A percentile compares a stretch with the other conserved stretches of the same genome.
Evolutionary conservation across 2,797 vertebrate species (phyloP).

Genomic region (Fratercula arctica): DNA sequence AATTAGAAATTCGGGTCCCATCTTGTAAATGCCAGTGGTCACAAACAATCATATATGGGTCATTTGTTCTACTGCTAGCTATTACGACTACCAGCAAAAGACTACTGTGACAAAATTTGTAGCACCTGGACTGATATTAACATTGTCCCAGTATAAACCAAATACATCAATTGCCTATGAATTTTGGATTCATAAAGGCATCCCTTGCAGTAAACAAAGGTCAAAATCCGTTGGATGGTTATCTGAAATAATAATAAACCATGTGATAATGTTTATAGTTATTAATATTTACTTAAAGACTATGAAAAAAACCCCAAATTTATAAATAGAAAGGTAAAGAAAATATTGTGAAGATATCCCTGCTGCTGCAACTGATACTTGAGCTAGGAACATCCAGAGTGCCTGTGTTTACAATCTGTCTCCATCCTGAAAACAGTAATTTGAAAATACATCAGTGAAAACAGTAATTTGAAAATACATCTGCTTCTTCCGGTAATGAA

Average conservation of each 20-base stretch:
- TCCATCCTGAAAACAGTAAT: neutral
- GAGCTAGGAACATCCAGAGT: neutral
- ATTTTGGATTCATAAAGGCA: neutral
- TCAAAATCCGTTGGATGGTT: neutral
- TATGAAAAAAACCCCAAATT: accelerated
- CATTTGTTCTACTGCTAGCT: neutral
- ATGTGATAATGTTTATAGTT: neutral
- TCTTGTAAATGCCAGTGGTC: neutral
- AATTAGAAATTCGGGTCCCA: neutral
- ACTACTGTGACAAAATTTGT: neutral
- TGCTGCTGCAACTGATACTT: neutral
- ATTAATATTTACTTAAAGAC: neutral
- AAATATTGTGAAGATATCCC: neutral
- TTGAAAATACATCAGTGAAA: neutral
- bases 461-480: neutral
- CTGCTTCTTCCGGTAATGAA: neutral
- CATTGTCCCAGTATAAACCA: neutral
- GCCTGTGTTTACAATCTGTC: neutral
- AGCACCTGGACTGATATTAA: neutral
- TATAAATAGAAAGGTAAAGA: neutral
- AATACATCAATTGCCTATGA: neutral
- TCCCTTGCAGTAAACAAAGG: neutral
- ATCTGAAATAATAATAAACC: neutral
- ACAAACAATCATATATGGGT: neutral
- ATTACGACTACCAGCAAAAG: neutral